A percentile compares a stretch with the other conserved stretches of the same genome.
These are phyloP conservation scores for Synanthedon tipuliformis DNA, from an alignment of 2,888 invertebrate species.

Conservation along the genomic window DNA sequence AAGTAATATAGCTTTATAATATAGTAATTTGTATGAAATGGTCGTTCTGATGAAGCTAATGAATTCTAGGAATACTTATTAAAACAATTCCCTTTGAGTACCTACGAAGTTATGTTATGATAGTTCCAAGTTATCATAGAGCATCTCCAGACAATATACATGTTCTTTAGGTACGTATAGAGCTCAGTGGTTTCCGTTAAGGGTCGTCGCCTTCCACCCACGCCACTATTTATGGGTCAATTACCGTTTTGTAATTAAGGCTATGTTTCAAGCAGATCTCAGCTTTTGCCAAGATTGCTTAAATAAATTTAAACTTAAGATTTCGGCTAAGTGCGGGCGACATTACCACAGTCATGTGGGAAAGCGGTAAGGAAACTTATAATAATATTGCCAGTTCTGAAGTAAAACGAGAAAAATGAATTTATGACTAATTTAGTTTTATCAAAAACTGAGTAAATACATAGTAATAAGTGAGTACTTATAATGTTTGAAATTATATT, in stretches of 20 bases:
- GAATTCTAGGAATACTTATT: too few relatives aligned
- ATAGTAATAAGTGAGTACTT: too few relatives aligned
- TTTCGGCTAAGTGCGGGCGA: slow-evolving; percentile 24
- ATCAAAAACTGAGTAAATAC: too few relatives aligned
- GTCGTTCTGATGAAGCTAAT: too few relatives aligned
- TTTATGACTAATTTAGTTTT: too few relatives aligned
- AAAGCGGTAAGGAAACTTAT: background rate
- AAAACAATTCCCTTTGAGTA: too few relatives aligned
- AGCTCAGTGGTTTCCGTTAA: background rate
- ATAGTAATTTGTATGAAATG: too few relatives aligned
- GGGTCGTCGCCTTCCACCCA: slow-evolving; percentile 5
- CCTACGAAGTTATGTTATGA: too few relatives aligned
- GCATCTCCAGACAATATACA: background rate
- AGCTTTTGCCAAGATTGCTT: slow-evolving; percentile 36
- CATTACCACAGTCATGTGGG: slow-evolving; percentile 12
- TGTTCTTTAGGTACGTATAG: background rate
- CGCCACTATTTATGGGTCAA: slow-evolving; percentile 39
- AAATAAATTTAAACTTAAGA: slow-evolving; percentile 36
- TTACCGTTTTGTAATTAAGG: slow-evolving; percentile 41
- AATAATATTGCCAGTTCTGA: background rate
- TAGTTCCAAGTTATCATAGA: too few relatives aligned
- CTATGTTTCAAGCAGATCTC: slow-evolving; percentile 33
- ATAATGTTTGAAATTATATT: too few relatives aligned
- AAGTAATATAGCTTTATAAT: too few relatives aligned
- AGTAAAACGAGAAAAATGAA: background rate